A percentile compares a stretch with the other conserved stretches of the same genome.
These are phyloP conservation scores for Phrynocephalus guinanensis DNA, from an alignment of 2,797 vertebrate species.

Conservation along the genomic window DNA sequence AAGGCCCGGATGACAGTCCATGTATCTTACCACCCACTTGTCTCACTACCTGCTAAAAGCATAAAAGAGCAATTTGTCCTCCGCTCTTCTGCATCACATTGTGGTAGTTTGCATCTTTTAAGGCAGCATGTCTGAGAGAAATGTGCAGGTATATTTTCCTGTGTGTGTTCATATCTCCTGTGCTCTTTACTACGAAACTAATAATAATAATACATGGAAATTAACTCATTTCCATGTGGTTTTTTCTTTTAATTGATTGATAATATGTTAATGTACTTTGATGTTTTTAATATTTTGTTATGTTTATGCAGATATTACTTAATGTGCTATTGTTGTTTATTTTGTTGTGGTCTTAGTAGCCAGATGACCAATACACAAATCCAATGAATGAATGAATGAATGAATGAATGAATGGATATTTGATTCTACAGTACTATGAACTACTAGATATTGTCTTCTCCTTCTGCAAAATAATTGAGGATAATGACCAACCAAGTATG, in stretches of 20 bases:
- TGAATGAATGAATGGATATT: neutral
- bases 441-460: neutral
- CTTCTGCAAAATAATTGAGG: neutral
- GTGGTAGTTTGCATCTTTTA: neutral
- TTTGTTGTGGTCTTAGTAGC: too few species aligned
- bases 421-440: neutral
- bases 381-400: neutral
- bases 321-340: too few species aligned
- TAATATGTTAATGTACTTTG: too few species aligned
- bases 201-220: neutral
- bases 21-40: too few species aligned
- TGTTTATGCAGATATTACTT: too few species aligned
- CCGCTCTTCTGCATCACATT: neutral
- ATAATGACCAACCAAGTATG: neutral
- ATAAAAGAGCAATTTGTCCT: neutral
- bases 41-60: too few species aligned
- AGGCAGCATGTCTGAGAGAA: neutral
- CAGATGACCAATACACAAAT: too few species aligned
- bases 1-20: neutral
- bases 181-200: neutral
- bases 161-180: neutral
- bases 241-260: too few species aligned
- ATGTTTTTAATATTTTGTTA: too few species aligned
- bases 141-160: neutral
- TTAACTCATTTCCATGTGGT: too few species aligned